Percentiles rank a stretch among this genome's conserved stretches.
Evolutionary conservation across 2,888 invertebrate genomes (phyloP).

Genomic region (Penaeus monodon): DNA sequence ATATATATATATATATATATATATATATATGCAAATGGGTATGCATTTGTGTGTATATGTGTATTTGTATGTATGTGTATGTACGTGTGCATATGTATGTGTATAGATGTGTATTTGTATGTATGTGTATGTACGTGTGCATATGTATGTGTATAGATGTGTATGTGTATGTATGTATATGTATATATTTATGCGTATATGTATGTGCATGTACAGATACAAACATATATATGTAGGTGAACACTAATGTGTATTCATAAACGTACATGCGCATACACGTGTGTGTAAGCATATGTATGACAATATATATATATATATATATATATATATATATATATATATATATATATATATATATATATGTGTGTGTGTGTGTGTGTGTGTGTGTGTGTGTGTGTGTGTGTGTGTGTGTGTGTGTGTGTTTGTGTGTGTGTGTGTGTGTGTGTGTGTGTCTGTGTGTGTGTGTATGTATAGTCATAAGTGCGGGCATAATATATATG

Average conservation of each 20-base stretch:
- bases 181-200: not conserved
- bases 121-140: not conserved
- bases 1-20: not conserved
- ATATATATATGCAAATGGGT: not conserved
- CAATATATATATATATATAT: no score
- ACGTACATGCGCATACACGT: no score
- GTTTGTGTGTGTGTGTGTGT: no score
- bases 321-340: constrained; percentile 3
- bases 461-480: no score
- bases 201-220: not conserved
- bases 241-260: no score
- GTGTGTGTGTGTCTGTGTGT: no score
- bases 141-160: not conserved
- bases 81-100: constrained; percentile 14
- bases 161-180: not conserved
- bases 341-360: not conserved
- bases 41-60: not conserved
- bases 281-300: no score
- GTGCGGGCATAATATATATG: no score
- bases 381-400: not conserved
- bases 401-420: not conserved
- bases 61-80: not conserved
- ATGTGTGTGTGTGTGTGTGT: not conserved
- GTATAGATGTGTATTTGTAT: not conserved
- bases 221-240: no score